Evolutionary conservation across 2,113 vertebrate species (phyloP).

Genomic region (Urocynchramus pylzowi): DNA sequence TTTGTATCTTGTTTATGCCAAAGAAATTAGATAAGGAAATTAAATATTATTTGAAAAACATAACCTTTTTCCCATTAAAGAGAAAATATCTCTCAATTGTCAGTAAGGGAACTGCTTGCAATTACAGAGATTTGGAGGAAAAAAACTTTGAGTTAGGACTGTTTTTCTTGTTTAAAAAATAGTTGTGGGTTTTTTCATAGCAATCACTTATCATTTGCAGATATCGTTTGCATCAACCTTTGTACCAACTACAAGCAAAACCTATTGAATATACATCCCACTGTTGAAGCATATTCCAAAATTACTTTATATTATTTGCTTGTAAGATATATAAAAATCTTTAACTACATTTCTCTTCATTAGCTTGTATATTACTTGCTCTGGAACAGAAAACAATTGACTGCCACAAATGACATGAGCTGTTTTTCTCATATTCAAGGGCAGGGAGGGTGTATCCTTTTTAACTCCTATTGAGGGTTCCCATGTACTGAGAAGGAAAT

Average conservation of each 20-base stretch:
- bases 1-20: slow-evolving; percentile 61
- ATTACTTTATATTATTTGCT: not conserved
- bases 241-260: not conserved
- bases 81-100: not conserved
- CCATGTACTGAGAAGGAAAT: not conserved
- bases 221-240: not conserved
- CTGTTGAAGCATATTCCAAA: not conserved
- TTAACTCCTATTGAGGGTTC: not conserved
- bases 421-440: not conserved
- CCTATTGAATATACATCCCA: not conserved
- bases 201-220: not conserved
- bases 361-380: not conserved
- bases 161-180: not conserved
- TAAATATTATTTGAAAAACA: slow-evolving; percentile 54
- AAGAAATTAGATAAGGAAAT: slow-evolving; percentile 59
- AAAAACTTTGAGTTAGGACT: not conserved
- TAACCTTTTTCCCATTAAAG: slow-evolving; percentile 2
- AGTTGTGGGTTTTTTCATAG: accelerated
- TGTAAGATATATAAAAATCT: not conserved
- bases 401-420: not conserved
- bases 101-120: not conserved
- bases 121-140: not conserved
- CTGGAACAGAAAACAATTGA: not conserved
- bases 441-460: accelerated
- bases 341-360: not conserved